These are phyloP conservation scores for Eucriotettix oculatus DNA, from an alignment of 2,888 invertebrate genomes.

Conservation along the genomic window DNA sequence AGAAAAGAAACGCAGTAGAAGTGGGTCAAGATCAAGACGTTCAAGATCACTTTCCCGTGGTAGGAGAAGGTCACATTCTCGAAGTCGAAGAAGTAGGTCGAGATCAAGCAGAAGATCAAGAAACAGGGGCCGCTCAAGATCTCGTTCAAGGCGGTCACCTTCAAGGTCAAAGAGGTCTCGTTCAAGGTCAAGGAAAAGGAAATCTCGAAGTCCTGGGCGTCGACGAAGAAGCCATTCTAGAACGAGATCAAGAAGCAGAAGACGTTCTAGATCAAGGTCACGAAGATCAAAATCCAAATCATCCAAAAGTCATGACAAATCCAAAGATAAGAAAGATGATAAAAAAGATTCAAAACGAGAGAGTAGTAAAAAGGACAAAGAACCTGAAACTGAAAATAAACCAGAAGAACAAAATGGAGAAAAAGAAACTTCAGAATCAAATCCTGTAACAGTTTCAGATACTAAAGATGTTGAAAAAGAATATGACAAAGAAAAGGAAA, in stretches of 20 bases:
- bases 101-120: conserved; percentile 17
- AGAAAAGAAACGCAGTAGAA: conserved; percentile 52
- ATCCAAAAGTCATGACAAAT: conserved; percentile 25
- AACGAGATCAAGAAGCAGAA: conserved; percentile 16
- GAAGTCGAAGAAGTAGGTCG: conserved; percentile 17
- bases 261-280: conserved; percentile 18
- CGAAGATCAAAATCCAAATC: conserved; percentile 28
- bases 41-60: conserved; percentile 18
- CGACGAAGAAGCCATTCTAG: conserved; percentile 12
- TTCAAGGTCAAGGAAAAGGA: conserved; percentile 29
- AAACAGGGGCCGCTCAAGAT: conserved; percentile 28
- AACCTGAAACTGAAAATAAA: conserved; percentile 2
- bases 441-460: conserved; percentile 6
- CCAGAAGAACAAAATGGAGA: conserved; percentile 6
- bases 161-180: conserved; percentile 40
- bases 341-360: conserved; percentile 7
- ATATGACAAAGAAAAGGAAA: conserved; percentile 6
- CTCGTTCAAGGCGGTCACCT: conserved; percentile 38
- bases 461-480: conserved; percentile 16
- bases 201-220: conserved; percentile 17
- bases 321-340: conserved; percentile 18
- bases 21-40: conserved; percentile 35
- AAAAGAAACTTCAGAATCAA: conserved; percentile 8
- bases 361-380: conserved; percentile 6
- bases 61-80: conserved; percentile 18